These are phyloP conservation scores for Euzophera pinguis DNA, from an alignment of 2,888 invertebrate genomes.

Conservation along the genomic window DNA sequence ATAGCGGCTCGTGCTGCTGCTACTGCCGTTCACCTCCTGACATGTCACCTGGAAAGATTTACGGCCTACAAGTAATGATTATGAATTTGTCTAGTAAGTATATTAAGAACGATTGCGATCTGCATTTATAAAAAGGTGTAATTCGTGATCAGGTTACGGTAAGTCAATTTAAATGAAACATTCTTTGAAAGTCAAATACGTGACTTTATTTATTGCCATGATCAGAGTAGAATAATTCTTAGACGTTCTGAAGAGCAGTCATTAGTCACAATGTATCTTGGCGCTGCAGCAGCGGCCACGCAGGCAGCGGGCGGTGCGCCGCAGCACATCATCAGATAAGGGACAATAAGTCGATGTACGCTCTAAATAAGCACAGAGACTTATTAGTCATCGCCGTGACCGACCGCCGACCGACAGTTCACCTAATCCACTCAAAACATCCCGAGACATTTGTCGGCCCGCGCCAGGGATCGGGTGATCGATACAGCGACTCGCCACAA, in stretches of 20 bases:
- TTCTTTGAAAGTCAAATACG: conserved; percentile 59
- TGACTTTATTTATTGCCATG: conserved; percentile 66
- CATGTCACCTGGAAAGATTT: conserved; percentile 28
- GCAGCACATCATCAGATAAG: conserved; percentile 68
- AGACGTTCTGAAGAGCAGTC: conserved; percentile 56
- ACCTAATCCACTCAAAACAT: conserved; percentile 78
- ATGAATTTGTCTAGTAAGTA: neutral
- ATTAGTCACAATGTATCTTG: conserved; percentile 51
- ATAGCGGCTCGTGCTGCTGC: conserved; percentile 54
- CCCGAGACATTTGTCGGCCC: conserved; percentile 75
- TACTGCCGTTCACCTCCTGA: conserved; percentile 53
- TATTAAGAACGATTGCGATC: conserved; percentile 2
- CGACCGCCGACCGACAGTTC: conserved; percentile 58
- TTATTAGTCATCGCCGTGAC: conserved; percentile 66
- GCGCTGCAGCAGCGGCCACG: conserved; percentile 27
- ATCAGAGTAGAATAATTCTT: conserved; percentile 64
- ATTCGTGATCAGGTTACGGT: conserved; percentile 48
- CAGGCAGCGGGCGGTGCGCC: conserved; percentile 23
- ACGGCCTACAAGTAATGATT: conserved; percentile 17
- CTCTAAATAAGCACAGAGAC: conserved; percentile 65
- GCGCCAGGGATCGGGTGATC: conserved; percentile 68
- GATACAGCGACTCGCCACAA: conserved; percentile 76
- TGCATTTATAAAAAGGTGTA: conserved; percentile 40
- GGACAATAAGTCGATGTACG: conserved; percentile 69
- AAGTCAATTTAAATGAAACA: conserved; percentile 60